phyloP scores from a whole-genome alignment of 2,888 invertebrate species.

The Nomada fabriciana region DNA sequence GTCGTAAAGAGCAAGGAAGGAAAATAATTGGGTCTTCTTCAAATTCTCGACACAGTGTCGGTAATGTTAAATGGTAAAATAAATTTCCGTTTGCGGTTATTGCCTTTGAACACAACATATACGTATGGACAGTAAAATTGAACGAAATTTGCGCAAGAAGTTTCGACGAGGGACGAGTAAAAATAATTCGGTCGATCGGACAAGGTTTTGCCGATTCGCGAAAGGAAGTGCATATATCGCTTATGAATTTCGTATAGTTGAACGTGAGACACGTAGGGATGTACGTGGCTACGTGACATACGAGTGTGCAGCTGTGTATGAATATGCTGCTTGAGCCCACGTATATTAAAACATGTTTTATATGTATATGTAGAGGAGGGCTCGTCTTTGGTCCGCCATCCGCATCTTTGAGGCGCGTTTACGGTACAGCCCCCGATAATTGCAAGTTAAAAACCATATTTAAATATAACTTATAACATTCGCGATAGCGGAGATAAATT shows the following conservation, averaged over 20 bases:
- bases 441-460: conserved; percentile 72
- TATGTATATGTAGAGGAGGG: conserved; percentile 66
- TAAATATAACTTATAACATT: conserved; percentile 78
- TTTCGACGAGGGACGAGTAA: conserved; percentile 52
- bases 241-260: conserved; percentile 37
- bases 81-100: neutral
- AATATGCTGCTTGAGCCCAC: conserved; percentile 64
- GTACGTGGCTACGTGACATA: conserved; percentile 48
- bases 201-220: conserved; percentile 54
- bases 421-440: conserved; percentile 76
- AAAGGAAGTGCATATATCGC: conserved; percentile 61
- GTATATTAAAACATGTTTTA: conserved; percentile 59
- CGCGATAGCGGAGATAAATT: conserved; percentile 74
- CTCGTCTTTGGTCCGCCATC: conserved; percentile 81
- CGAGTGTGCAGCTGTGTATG: conserved; percentile 70
- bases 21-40: neutral
- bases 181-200: conserved; percentile 52
- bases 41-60: neutral
- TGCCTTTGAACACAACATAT: neutral
- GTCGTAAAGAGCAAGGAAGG: conserved; percentile 19
- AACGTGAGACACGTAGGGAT: conserved; percentile 39
- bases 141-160: conserved; percentile 37
- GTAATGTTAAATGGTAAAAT: neutral
- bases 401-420: conserved; percentile 66
- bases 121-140: neutral